A percentile compares a stretch with the other conserved stretches of the same genome.
These are phyloP conservation scores for Zenarchopterus dispar DNA, from an alignment of 2,797 vertebrate genomes.

Conservation along the genomic window DNA sequence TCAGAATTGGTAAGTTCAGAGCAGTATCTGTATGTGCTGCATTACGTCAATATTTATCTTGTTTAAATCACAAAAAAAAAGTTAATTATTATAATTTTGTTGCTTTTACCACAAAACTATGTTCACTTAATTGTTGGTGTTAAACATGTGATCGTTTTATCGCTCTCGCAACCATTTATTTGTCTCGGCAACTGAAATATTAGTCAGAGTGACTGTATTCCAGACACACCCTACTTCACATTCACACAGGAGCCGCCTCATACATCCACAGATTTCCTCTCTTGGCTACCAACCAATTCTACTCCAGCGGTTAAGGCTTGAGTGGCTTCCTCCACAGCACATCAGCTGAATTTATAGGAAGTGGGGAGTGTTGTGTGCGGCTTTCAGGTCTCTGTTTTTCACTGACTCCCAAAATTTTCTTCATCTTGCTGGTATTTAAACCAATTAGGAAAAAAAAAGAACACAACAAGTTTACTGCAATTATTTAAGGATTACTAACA, in stretches of 20 bases:
- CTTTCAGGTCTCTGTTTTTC: constrained; percentile 62
- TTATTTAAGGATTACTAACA: constrained; percentile 32
- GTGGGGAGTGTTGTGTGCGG: constrained; percentile 60
- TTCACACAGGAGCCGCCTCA: constrained; percentile 70
- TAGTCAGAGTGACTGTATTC: constrained; percentile 51
- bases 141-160: constrained; percentile 13
- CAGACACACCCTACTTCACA: constrained; percentile 72
- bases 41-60: constrained; percentile 23
- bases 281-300: constrained; percentile 65
- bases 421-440: constrained; percentile 50
- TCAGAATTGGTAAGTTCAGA: constrained; percentile 44
- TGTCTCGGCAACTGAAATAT: constrained; percentile 56
- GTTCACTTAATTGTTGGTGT: constrained; percentile 16
- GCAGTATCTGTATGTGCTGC: constrained; percentile 18
- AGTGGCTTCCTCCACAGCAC: constrained; percentile 70
- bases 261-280: constrained; percentile 73
- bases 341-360: constrained; percentile 71
- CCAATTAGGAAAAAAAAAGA: constrained; percentile 20
- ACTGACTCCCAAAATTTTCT: constrained; percentile 58
- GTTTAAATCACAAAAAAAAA: constrained; percentile 26
- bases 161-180: constrained; percentile 38
- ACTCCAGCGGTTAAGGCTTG: constrained; percentile 64
- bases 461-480: constrained; percentile 11
- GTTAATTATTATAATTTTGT: constrained; percentile 14
- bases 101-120: not conserved